These are phyloP conservation scores for Endotricha flammealis DNA, from an alignment of 2,888 invertebrate species.

Conservation along the genomic window DNA sequence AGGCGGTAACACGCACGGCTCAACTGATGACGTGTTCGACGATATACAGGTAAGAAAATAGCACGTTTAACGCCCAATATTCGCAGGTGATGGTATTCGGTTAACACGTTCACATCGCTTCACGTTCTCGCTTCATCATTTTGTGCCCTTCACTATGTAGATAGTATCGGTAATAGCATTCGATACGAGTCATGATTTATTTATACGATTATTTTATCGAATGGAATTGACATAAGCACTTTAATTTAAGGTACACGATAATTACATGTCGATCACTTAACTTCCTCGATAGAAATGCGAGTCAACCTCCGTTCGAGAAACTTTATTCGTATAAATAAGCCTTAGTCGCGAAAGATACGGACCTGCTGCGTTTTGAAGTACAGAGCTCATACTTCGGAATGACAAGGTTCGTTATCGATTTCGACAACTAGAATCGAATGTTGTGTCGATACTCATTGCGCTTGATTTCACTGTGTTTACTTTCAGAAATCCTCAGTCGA, in stretches of 20 bases:
- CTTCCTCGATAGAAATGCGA: too few relatives aligned
- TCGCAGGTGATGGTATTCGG: constrained; percentile 65
- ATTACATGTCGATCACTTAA: too few relatives aligned
- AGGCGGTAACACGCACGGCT: constrained; percentile 62
- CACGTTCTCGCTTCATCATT: constrained; percentile 47
- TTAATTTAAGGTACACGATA: too few relatives aligned
- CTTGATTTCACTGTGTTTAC: constrained; percentile 33
- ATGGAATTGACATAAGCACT: too few relatives aligned
- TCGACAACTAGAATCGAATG: constrained; percentile 31
- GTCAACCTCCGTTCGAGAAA: constrained; percentile 19
- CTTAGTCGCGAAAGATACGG: constrained; percentile 32
- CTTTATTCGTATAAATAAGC: too few relatives aligned
- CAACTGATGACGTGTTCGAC: constrained; percentile 71
- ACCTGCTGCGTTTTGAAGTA: constrained; percentile 55
- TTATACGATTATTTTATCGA: constrained; percentile 2
- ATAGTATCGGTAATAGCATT: constrained; percentile 35
- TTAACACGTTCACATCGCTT: constrained; percentile 76
- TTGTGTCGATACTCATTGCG: constrained; percentile 28
- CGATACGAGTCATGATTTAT: constrained; percentile 13
- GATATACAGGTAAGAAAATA: constrained; percentile 64
- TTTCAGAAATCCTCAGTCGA: constrained; percentile 17
- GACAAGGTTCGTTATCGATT: constrained; percentile 42
- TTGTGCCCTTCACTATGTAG: constrained; percentile 33
- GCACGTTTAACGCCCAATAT: constrained; percentile 26
- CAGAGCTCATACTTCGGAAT: constrained; percentile 71